Evolutionary conservation across 1,140 invertebrate species (phyloP), one percentile per base, ranked within the genome.

Genomic region (Aphaenogaster ashmeadi): DNA sequence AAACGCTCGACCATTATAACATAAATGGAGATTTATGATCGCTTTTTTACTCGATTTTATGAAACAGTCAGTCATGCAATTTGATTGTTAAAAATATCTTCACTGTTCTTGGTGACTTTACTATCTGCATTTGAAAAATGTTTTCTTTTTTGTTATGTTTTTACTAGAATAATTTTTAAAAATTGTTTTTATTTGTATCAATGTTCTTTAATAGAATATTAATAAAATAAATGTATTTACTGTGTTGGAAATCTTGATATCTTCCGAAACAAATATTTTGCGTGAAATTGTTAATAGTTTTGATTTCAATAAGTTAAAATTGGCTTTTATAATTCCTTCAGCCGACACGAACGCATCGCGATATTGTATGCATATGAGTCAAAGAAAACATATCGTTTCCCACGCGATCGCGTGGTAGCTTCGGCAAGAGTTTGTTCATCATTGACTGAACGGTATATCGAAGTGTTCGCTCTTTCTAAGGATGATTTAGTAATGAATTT

Each of bases 371-470:
- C 18, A 64, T 33, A 15, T 74, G 56, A 67, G 47, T 72, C 52
- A 78, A 56, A 47, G 56, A 67, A 67, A 27, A 74, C 47, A 33
- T 64, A 54, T 38, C 18, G 47, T 44, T 60, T 58, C 69, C 77
- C 88, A 89, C 88, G 89, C 89, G 88, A 90, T 90, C 89, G 89
- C 89, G 67, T 90, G 88, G 21, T 18, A 27, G 13, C 27, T 80
- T 66, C n/a, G 36, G 13, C 7, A 47, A 58, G 41, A 60, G 69
- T 84, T 72, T 81, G 38, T 44, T 62, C 54, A 21, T 83, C 38
- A 47, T 21, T 38, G 18, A 72, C 38, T 72, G 56, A 60, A 81
- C 52, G 47, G n/a, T 81, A 81, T 27, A 54, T 27, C 6, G 9
- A 38, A 83, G 9, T 50, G 62, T 47, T 8, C 80, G 41, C 13